These are phyloP conservation scores for Drosophila mercatorum DNA, from an alignment of 2,888 invertebrate species.

Conservation along the genomic window DNA sequence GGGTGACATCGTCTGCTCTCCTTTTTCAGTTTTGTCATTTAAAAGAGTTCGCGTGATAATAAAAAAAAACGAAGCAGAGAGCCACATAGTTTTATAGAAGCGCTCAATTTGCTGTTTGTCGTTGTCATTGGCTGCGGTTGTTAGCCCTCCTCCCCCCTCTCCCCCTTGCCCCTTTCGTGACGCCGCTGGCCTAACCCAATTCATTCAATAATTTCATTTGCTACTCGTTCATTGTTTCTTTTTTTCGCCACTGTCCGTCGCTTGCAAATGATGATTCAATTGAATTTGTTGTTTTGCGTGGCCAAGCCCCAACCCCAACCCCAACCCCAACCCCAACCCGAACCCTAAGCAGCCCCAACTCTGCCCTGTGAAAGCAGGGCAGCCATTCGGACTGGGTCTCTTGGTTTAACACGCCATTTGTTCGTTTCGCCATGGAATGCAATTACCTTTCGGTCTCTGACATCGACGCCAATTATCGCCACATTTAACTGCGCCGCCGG, in stretches of 20 bases:
- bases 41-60: constrained; percentile 73
- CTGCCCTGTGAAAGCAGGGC: constrained; percentile 22
- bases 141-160: neutral
- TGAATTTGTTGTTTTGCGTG: constrained; percentile 41
- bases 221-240: constrained; percentile 54
- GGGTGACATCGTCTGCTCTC: constrained; percentile 7
- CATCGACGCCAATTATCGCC: constrained; percentile 59
- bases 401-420: constrained; percentile 62
- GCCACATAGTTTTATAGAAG: constrained; percentile 3
- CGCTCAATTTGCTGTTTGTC: constrained; percentile 70
- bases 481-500: constrained; percentile 39
- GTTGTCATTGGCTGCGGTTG: constrained; percentile 51
- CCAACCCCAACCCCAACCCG: neutral
- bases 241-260: constrained; percentile 32
- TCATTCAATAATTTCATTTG: constrained; percentile 76
- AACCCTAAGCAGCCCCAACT: too few relatives aligned
- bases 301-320: neutral
- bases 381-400: constrained; percentile 6
- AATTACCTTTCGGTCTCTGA: constrained; percentile 62
- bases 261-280: constrained; percentile 69
- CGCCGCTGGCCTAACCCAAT: constrained; percentile 55
- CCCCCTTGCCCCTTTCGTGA: neutral
- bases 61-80: constrained; percentile 27
- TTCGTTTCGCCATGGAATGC: constrained; percentile 43
- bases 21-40: constrained; percentile 30